phyloP scores from a whole-genome alignment of 2,113 vertebrate genomes.

The Chloroceryle aenea region DNA sequence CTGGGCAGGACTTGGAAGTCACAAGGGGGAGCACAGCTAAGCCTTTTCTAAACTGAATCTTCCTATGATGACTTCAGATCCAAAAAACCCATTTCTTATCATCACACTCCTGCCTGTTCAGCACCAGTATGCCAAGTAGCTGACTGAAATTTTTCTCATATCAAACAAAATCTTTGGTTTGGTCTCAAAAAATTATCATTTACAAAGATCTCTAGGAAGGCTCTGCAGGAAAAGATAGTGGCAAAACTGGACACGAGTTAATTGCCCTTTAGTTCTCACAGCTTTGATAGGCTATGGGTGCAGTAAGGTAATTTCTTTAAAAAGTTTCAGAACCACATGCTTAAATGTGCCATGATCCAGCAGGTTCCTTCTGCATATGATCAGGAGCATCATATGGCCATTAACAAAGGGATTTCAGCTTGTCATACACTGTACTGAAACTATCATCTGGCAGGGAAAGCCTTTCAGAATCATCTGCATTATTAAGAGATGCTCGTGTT shows the following conservation, averaged over 20 bases:
- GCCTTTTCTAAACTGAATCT: background rate
- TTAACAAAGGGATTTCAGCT: background rate
- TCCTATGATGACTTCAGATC: fast-evolving
- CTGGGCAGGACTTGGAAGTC: background rate
- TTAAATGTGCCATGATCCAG: background rate
- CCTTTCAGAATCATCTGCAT: background rate
- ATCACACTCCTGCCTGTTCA: background rate
- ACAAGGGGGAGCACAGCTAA: background rate
- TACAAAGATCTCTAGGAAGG: background rate
- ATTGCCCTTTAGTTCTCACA: background rate
- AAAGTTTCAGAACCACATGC: background rate
- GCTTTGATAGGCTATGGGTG: background rate
- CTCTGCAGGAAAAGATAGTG: background rate
- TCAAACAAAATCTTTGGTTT: background rate
- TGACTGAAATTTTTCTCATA: background rate
- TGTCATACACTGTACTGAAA: background rate
- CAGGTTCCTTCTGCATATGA: background rate
- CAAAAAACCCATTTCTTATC: background rate
- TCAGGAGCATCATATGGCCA: background rate
- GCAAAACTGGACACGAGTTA: background rate
- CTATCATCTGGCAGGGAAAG: background rate
- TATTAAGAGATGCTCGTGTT: background rate
- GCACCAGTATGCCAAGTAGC: background rate
- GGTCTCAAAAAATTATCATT: background rate
- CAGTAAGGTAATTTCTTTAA: background rate